A percentile compares a stretch with the other conserved stretches of the same genome.
Conservation (phyloP, 2,797 vertebrate genomes). For the Helostoma temminkii region DNA sequence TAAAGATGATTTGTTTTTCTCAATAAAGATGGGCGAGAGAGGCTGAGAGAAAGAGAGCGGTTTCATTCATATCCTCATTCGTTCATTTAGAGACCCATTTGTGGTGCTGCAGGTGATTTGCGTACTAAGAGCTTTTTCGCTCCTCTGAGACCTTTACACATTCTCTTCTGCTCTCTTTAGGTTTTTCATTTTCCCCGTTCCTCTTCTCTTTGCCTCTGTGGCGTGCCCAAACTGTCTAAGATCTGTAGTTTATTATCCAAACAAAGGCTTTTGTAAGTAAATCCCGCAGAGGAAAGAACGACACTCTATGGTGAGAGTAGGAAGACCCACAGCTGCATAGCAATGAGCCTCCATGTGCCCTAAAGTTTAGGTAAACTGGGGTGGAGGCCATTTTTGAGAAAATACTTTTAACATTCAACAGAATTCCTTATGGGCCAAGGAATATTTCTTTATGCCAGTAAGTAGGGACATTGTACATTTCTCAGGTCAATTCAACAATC, state of each 20-base stretch:
- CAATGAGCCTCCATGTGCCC: conserved; percentile 64
- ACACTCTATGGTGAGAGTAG: conserved; percentile 52
- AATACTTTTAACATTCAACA: conserved; percentile 27
- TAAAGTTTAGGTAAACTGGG: conserved; percentile 53
- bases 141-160: conserved; percentile 66
- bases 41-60: not conserved
- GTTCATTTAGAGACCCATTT: conserved; percentile 62
- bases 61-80: conserved; percentile 51
- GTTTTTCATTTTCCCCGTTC: conserved; percentile 48
- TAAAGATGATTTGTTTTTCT: conserved; percentile 43
- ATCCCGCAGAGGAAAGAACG: conserved; percentile 62
- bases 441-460: conserved; percentile 15
- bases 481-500: conserved; percentile 3
- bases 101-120: conserved; percentile 65
- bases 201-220: conserved; percentile 47
- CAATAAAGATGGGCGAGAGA: conserved; percentile 22
- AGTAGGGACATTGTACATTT: conserved; percentile 15
- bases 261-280: conserved; percentile 77
- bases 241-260: conserved; percentile 75
- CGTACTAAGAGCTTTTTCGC: conserved; percentile 66
- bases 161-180: conserved; percentile 54
- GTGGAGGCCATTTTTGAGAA: conserved; percentile 51
- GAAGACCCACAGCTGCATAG: conserved; percentile 57
- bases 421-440: not conserved
- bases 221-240: conserved; percentile 73